Evolutionary conservation across 2,113 vertebrate genomes (phyloP).

Genomic region (Lycaon pictus): DNA sequence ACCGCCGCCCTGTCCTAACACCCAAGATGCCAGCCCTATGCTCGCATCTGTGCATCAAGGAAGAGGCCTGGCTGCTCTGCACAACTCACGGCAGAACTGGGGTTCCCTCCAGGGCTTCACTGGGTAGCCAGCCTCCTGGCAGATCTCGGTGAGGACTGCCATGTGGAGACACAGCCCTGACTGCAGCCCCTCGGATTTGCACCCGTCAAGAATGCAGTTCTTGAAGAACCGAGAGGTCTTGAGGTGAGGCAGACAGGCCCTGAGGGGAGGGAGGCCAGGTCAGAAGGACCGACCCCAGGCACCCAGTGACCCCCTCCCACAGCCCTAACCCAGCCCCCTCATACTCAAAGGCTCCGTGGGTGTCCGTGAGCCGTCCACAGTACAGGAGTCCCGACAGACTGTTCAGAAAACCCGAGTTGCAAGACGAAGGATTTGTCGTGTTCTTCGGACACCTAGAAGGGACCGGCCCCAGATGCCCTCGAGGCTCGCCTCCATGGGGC

Average conservation of each 20-base stretch:
- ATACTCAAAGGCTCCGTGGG: constrained; percentile 88
- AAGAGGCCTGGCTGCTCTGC: not conserved
- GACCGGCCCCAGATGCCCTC: not conserved
- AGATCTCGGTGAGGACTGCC: constrained; percentile 89
- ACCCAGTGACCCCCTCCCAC: not conserved
- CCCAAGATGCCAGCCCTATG: not conserved
- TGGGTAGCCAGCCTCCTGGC: constrained; percentile 86
- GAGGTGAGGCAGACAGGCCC: constrained; percentile 88
- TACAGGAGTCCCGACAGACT: constrained; percentile 86
- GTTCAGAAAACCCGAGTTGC: constrained; percentile 83
- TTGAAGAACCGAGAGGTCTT: constrained; percentile 86
- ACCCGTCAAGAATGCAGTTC: constrained; percentile 91
- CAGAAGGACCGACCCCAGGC: not conserved
- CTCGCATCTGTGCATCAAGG: not conserved
- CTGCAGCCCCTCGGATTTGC: constrained; percentile 86
- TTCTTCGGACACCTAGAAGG: constrained; percentile 85
- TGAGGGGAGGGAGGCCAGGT: constrained; percentile 56
- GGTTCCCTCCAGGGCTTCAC: constrained; percentile 89
- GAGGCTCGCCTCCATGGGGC: not conserved
- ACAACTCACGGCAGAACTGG: constrained; percentile 90
- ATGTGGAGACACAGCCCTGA: constrained; percentile 88
- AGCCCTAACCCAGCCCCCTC: not conserved
- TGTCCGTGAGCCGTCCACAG: constrained; percentile 87
- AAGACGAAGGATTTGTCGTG: constrained; percentile 81
- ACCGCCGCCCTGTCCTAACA: not conserved